Base-by-base conservation (phyloP, 2,888 invertebrate species). In the Oegoconia quadripuncta region DNA sequence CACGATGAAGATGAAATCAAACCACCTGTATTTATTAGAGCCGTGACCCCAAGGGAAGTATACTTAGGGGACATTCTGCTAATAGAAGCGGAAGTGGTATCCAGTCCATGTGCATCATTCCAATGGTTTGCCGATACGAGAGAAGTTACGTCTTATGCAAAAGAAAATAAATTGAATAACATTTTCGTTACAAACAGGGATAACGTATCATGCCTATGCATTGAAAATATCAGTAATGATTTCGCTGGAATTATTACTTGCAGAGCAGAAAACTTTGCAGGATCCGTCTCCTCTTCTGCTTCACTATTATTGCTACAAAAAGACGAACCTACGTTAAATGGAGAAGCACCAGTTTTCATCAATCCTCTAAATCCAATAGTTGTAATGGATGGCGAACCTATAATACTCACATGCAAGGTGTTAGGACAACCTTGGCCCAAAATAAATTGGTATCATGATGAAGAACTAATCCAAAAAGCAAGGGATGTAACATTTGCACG, bases 321-420 rank as follows among this genome's bases (percentile, higher is more conserved):
- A 42, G 88, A 81, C 16, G 70, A 70, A 38, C 88, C 87, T 81
- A 43, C 44, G 43, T 9, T 32, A 12, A 32, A 50, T 54, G 75
- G 88, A 64, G 38, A 68, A 48, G 46, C 95, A 25, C 98, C 98
- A 20, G 88, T 90, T 53, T 95, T 98, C 67, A 79, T 92, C 14
- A 90, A 91, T 62, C 91, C 92, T 45, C 88, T 97, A 47, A 84
- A 91, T 37, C 92, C 95, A 3, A 79, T 92, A 6, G 91, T 91
- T 41, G 93, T 97, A 3, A 96, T 96, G 94, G 97, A 97, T 67
- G 97, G 97, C 36, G 96, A 98, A 62, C 91, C 93, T 49, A 93
- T 95, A 42, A 82, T 90, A 45, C 88, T 96, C 34, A 90, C 88
- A 18, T 95, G 95, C 61, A 86, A 91, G 62, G 91, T 96, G 7